Evolutionary conservation across 1,140 invertebrate species (phyloP), one percentile per base, ranked within the genome.

Genomic region (Sinella curviseta): DNA sequence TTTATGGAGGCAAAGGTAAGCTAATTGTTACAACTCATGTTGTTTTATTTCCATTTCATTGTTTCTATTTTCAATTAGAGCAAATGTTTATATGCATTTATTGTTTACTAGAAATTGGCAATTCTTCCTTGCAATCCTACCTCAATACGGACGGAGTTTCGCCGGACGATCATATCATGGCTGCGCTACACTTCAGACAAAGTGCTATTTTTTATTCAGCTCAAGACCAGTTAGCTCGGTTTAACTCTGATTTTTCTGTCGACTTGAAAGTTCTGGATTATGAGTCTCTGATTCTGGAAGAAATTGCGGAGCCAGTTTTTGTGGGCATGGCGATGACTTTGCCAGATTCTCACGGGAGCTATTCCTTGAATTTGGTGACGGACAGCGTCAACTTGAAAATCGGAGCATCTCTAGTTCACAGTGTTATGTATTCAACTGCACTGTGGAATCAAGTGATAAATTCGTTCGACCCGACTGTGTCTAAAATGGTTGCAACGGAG

Each of bases 391-490:
- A 31, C 0, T 0, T 83, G 2, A 81, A 80, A 35, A 2, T 83
- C 0, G 78, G 80, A 0, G 55, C 78, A 20, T 78, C 78, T 16
- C 28, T 30, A 34, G 48, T 81, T 2, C 80, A 79, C 54, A 77
- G 74, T 1, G 16, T 82, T 20, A 65, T 77, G n/a, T 55, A 75
- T 8, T 78, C 80, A 0, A 17, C 75, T 16, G 39, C 78, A 1
- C 34, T 74, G 16, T 83, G 82, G 82, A 48, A 30, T 1, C 82
- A 83, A 74, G 74, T 81, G 2, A 57, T 83, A 1, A 54, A 78
- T n/a, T 48, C 77, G 20, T 80, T 78, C 35, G 48, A 80, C 31
- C 77, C 76, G 33, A 14, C 65, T 4, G 4, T 14, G 1, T 70
- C 26, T 2, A 30, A 33, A 33, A 70, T 70, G 65, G 31, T 3